Conservation (phyloP, 2,888 invertebrate species). For the Parapristionchus giblindavisi region DNA sequence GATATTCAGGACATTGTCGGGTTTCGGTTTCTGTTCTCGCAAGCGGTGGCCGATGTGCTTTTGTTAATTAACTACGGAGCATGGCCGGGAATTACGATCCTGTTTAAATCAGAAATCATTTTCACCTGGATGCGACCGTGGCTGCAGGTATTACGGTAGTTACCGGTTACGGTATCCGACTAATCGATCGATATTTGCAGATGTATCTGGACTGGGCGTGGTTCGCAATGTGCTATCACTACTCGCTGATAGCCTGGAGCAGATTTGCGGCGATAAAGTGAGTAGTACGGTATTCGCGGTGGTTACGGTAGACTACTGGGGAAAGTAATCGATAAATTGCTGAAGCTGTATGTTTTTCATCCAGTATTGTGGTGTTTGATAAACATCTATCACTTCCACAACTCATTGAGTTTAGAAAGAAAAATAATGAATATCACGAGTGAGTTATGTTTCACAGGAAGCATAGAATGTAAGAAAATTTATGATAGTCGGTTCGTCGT, state of each 20-base stretch:
- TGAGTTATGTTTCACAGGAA: too few species aligned
- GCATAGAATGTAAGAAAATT: too few species aligned
- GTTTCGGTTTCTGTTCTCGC: constrained; percentile 64
- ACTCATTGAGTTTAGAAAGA: too few species aligned
- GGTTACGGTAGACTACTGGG: too few species aligned
- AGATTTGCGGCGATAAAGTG: constrained; percentile 63
- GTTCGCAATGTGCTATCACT: constrained; percentile 68
- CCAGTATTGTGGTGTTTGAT: too few species aligned
- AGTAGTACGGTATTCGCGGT: too few species aligned
- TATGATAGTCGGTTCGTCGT: too few species aligned
- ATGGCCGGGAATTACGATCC: constrained; percentile 65
- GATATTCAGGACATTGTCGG: constrained; percentile 61
- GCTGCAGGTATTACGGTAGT: constrained; percentile 52
- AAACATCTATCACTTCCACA: too few species aligned
- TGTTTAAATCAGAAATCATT: constrained; percentile 63
- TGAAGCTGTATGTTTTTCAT: too few species aligned
- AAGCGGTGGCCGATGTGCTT: constrained; percentile 59
- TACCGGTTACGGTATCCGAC: background rate
- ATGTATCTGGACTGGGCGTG: constrained; percentile 66
- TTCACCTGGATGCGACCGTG: constrained; percentile 53
- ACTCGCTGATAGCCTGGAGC: constrained; percentile 63
- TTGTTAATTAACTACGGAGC: constrained; percentile 64
- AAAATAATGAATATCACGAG: too few species aligned
- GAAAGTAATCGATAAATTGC: too few species aligned
- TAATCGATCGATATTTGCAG: constrained; percentile 39